These are phyloP conservation scores for Calameuta filiformis DNA, from an alignment of 2,888 invertebrate species.

Conservation along the genomic window DNA sequence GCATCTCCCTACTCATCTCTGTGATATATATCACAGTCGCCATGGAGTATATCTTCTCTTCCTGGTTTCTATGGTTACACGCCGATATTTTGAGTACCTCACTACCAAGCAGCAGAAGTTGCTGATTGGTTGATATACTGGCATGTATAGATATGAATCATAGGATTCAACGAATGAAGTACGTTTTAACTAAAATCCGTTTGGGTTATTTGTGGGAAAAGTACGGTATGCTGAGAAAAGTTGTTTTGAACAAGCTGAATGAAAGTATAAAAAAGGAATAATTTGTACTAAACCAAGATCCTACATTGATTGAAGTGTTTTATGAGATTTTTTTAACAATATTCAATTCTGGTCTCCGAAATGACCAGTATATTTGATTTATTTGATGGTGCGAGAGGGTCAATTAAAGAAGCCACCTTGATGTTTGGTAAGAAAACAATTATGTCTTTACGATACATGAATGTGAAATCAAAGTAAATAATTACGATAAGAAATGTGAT, in stretches of 20 bases:
- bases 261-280: not conserved
- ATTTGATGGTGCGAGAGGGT: conserved; percentile 19
- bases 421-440: not conserved
- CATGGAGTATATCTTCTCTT: no score
- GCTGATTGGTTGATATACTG: not conserved
- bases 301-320: not conserved
- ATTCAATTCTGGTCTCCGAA: conserved; percentile 7
- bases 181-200: not conserved
- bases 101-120: not conserved
- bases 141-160: not conserved
- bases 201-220: not conserved
- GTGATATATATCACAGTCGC: no score
- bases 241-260: not conserved
- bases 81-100: no score
- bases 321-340: not conserved
- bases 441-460: not conserved
- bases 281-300: not conserved
- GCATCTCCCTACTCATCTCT: no score
- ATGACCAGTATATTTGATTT: conserved; percentile 40
- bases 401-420: conserved; percentile 20
- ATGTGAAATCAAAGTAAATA: not conserved
- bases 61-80: no score
- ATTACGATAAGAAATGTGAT: not conserved
- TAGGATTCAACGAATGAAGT: not conserved
- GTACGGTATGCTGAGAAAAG: not conserved